These are phyloP conservation scores for Tenthredo notha DNA, from an alignment of 2,888 invertebrate genomes.

Conservation along the genomic window DNA sequence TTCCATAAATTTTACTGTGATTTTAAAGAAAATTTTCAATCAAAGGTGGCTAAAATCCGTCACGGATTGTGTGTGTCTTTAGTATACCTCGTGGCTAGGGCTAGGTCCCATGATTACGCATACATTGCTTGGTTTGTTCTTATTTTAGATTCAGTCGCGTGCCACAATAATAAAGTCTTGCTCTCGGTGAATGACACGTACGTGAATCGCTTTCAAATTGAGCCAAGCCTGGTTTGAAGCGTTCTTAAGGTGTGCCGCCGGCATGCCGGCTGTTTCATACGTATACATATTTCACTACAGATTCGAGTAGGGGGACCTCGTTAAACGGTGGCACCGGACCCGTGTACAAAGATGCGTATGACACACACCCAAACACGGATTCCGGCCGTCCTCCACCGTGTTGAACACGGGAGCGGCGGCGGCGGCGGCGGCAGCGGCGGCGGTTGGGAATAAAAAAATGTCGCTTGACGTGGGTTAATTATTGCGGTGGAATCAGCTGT, in stretches of 20 bases:
- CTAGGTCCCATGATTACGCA: not conserved
- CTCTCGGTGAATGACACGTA: constrained; percentile 34
- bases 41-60: not conserved
- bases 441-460: constrained; percentile 34
- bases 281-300: constrained; percentile 19
- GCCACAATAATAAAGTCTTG: constrained; percentile 26
- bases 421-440: not conserved
- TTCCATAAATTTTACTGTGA: constrained; percentile 3
- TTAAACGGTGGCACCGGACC: constrained; percentile 40
- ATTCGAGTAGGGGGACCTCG: constrained; percentile 31
- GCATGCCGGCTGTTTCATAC: constrained; percentile 37
- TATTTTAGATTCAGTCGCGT: constrained; percentile 32
- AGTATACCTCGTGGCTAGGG: not conserved
- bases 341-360: constrained; percentile 47
- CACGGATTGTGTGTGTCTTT: not conserved
- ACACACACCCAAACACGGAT: constrained; percentile 44
- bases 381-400: constrained; percentile 41
- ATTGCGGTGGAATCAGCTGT: constrained; percentile 49
- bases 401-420: constrained; percentile 26
- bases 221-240: constrained; percentile 24
- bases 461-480: constrained; percentile 50
- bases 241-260: constrained; percentile 41
- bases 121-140: constrained; percentile 6
- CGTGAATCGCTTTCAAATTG: constrained; percentile 43
- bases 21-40: constrained; percentile 1